Percentiles rank a stretch among this genome's conserved stretches.
Evolutionary conservation across 2,888 invertebrate genomes (phyloP).

Genomic region (Thysanoteuthis rhombus): DNA sequence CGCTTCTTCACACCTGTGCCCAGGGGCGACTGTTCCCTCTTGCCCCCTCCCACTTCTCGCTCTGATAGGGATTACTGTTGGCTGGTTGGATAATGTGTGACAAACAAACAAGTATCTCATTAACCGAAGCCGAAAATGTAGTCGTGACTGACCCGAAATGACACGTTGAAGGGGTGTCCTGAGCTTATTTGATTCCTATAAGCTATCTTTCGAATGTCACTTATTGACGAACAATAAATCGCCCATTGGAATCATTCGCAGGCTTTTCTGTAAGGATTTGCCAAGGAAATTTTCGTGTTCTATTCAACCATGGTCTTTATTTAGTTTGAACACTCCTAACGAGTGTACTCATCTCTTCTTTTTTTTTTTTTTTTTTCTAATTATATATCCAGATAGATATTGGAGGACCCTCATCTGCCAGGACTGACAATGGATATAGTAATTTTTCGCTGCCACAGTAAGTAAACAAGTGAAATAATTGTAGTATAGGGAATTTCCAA

Average conservation of each 20-base stretch:
- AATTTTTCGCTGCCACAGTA: background rate
- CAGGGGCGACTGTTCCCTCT: too few species aligned
- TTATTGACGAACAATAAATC: background rate
- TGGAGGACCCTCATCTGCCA: too few species aligned
- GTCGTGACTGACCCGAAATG: background rate
- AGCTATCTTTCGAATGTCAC: background rate
- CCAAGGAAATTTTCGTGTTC: background rate
- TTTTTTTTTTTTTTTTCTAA: too few species aligned
- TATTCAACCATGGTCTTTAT: background rate
- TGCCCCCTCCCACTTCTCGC: too few species aligned
- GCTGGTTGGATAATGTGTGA: background rate
- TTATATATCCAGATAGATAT: too few species aligned
- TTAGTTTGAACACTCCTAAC: background rate
- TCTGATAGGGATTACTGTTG: background rate
- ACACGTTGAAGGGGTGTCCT: background rate
- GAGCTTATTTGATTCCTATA: background rate
- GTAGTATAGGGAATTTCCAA: too few species aligned
- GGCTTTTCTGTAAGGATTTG: background rate
- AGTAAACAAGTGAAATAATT: too few species aligned
- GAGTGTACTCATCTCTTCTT: too few species aligned
- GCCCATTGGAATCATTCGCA: background rate
- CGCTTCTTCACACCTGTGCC: too few species aligned
- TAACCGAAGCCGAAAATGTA: background rate
- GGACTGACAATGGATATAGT: background rate
- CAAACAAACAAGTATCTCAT: background rate